Percentiles rank a stretch among this genome's conserved stretches.
phyloP scores from a whole-genome alignment of 2,888 invertebrate genomes.

The Teleogryllus oceanicus region DNA sequence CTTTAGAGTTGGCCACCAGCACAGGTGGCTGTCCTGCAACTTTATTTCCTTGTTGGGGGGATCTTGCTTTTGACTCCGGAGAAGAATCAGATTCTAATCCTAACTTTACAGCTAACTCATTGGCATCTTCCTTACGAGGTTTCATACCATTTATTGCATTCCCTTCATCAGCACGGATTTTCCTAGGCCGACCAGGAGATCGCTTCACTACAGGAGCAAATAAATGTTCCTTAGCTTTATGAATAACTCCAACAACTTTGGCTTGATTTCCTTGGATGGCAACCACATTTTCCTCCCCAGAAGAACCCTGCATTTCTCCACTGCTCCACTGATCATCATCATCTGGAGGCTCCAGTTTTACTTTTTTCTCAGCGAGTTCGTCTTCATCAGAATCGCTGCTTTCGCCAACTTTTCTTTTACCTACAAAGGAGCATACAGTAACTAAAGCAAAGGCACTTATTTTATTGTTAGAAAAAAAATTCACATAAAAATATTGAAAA shows the following conservation, averaged over 20 bases:
- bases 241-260: slow-evolving; percentile 20
- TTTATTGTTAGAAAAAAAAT: no score
- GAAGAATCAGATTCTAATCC: slow-evolving; percentile 35
- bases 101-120: slow-evolving; percentile 31
- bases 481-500: neutral
- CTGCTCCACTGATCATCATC: slow-evolving; percentile 49
- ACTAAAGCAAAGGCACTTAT: neutral
- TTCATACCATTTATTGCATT: slow-evolving; percentile 29
- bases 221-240: slow-evolving; percentile 18
- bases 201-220: slow-evolving; percentile 25
- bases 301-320: slow-evolving; percentile 29
- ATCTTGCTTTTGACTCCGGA: slow-evolving; percentile 28
- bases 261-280: slow-evolving; percentile 22
- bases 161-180: slow-evolving; percentile 46
- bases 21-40: slow-evolving; percentile 39
- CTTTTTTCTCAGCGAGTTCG: slow-evolving; percentile 53
- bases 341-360: slow-evolving; percentile 53
- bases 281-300: slow-evolving; percentile 23
- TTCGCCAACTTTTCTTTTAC: slow-evolving; percentile 51
- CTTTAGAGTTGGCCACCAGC: slow-evolving; percentile 59
- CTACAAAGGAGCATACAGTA: slow-evolving; percentile 29
- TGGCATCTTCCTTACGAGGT: slow-evolving; percentile 23
- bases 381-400: slow-evolving; percentile 54
- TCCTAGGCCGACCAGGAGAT: slow-evolving; percentile 30
- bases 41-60: slow-evolving; percentile 12